These are phyloP conservation scores for Danio rerio DNA, from an alignment of 2,113 vertebrate genomes.

Conservation along the genomic window DNA sequence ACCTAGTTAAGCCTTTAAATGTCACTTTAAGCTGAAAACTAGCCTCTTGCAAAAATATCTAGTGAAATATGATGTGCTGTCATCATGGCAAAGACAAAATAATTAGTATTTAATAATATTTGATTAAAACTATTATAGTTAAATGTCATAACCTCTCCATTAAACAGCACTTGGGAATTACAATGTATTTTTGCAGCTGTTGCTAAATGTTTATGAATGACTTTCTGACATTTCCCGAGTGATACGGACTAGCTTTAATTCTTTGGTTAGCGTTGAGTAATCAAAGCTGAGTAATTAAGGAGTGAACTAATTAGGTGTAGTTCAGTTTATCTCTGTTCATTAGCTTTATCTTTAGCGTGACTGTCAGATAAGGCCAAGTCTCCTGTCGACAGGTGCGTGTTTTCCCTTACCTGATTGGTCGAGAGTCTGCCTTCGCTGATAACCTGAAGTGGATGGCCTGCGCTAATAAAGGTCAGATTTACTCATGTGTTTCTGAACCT, in stretches of 20 bases:
- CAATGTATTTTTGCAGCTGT: no score
- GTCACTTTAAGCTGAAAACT: no score
- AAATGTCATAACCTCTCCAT: no score
- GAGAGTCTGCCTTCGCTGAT: conserved; percentile 89
- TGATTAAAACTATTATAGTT: no score
- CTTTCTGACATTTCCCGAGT: no score
- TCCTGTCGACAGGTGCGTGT: conserved; percentile 74
- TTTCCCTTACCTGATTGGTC: conserved; percentile 81
- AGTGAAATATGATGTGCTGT: no score
- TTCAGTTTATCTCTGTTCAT: neutral
- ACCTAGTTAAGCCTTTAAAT: no score
- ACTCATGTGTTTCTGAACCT: neutral
- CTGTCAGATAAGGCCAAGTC: conserved; percentile 66
- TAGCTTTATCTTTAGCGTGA: conserved; percentile 67
- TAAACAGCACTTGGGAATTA: no score
- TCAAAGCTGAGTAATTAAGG: neutral
- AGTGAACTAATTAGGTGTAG: neutral
- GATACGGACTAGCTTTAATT: neutral
- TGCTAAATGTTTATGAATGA: no score
- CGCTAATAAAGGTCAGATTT: conserved; percentile 93
- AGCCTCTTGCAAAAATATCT: no score
- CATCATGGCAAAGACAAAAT: no score
- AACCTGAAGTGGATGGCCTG: conserved; percentile 99
- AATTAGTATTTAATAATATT: no score
- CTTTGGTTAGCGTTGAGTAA: neutral